These are phyloP conservation scores for Chrysochloris asiatica DNA, from an alignment of 2,113 vertebrate genomes.

Conservation along the genomic window DNA sequence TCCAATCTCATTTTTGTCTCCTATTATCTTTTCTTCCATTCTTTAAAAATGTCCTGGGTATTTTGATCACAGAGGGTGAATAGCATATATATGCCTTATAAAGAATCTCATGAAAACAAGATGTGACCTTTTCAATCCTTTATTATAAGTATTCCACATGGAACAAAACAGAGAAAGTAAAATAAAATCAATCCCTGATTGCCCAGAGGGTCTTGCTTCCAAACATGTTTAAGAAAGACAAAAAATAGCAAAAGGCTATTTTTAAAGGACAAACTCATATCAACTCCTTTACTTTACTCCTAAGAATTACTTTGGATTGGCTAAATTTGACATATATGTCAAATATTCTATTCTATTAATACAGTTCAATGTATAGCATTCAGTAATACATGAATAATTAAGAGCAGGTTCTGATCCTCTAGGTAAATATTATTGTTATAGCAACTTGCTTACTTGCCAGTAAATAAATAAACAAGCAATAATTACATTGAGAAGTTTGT, in stretches of 20 bases:
- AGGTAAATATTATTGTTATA: neutral
- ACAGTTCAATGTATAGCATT: neutral
- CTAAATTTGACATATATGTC: too few species aligned
- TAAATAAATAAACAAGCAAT: neutral
- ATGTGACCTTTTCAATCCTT: neutral
- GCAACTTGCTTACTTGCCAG: neutral
- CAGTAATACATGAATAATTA: neutral
- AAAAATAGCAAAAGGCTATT: rapidly evolving
- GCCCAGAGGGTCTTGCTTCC: neutral
- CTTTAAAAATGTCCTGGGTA: neutral
- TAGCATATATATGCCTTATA: neutral
- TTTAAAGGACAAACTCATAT: neutral
- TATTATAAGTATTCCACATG: neutral
- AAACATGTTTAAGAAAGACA: neutral
- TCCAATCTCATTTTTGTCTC: neutral
- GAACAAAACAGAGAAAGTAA: neutral
- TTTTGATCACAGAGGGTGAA: neutral
- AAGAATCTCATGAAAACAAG: neutral
- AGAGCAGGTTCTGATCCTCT: neutral
- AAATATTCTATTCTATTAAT: neutral
- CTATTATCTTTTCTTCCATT: neutral
- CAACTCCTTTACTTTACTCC: neutral
- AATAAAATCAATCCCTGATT: neutral
- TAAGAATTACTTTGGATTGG: rapidly evolving
- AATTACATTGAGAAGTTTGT: neutral